phyloP scores from a whole-genome alignment of 2,888 invertebrate genomes.

The Aethes cnicana region DNA sequence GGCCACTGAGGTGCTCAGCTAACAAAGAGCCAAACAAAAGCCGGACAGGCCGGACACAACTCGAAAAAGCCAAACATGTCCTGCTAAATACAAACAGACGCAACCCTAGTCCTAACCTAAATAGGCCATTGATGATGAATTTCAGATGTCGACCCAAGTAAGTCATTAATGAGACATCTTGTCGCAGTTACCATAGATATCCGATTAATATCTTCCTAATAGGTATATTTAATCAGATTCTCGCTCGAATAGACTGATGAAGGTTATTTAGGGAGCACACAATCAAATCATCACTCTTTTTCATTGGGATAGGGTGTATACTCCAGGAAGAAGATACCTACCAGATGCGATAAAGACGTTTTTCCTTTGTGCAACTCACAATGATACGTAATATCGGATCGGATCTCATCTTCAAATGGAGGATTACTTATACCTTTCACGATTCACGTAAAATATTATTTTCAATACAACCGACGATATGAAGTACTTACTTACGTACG shows the following conservation, averaged over 20 bases:
- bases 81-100: too few species aligned
- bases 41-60: too few species aligned
- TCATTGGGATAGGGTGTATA: neutral
- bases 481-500: conserved; percentile 27
- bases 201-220: conserved; percentile 26
- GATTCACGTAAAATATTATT: conserved; percentile 53
- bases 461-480: conserved; percentile 36
- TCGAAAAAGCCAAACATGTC: too few species aligned
- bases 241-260: conserved; percentile 9
- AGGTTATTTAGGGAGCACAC: neutral
- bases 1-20: too few species aligned
- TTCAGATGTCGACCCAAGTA: neutral
- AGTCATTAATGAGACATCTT: conserved; percentile 5
- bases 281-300: neutral
- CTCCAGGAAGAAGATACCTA: neutral
- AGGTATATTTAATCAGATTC: conserved; percentile 21
- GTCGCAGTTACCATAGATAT: neutral
- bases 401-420: conserved; percentile 58
- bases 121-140: too few species aligned
- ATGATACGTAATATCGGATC: conserved; percentile 48
- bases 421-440: conserved; percentile 51
- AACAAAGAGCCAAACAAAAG: too few species aligned
- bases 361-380: conserved; percentile 53
- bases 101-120: too few species aligned
- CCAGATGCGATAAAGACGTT: conserved; percentile 38